phyloP scores from a whole-genome alignment of 2,797 vertebrate genomes.

The Balearica regulorum region DNA sequence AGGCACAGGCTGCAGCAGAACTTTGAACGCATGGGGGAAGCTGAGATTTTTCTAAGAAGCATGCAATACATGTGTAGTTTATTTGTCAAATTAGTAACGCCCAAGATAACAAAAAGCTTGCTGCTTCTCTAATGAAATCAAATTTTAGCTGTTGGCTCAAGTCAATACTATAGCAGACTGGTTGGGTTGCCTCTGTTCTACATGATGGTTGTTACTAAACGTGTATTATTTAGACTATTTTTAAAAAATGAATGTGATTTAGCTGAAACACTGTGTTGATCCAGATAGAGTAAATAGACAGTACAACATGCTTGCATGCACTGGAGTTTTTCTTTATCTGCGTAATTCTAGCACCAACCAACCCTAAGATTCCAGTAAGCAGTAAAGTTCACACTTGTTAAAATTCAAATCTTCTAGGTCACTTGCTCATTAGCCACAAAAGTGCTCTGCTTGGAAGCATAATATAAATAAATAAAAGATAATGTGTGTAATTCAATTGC shows the following conservation, averaged over 20 bases:
- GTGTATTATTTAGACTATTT: neutral
- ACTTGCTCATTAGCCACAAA: neutral
- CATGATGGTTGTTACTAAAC: neutral
- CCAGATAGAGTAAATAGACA: neutral
- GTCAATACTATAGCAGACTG: neutral
- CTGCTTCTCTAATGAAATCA: neutral
- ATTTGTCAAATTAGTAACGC: neutral
- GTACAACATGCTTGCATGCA: neutral
- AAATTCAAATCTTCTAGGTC: neutral
- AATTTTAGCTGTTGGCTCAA: neutral
- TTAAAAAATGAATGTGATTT: neutral
- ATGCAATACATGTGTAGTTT: neutral
- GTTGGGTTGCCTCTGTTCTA: neutral
- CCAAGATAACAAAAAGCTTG: neutral
- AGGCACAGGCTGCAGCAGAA: neutral
- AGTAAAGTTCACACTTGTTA: neutral
- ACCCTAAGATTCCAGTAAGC: neutral
- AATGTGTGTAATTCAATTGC: neutral
- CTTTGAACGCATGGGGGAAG: neutral
- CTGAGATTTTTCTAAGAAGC: neutral
- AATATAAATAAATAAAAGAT: neutral
- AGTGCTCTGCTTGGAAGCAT: neutral
- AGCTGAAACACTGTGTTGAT: neutral
- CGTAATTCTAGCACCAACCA: neutral
- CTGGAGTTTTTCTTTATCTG: neutral